These are phyloP conservation scores for Cremastobaeus sp. DNA, from an alignment of 2,888 invertebrate genomes.

Conservation along the genomic window DNA sequence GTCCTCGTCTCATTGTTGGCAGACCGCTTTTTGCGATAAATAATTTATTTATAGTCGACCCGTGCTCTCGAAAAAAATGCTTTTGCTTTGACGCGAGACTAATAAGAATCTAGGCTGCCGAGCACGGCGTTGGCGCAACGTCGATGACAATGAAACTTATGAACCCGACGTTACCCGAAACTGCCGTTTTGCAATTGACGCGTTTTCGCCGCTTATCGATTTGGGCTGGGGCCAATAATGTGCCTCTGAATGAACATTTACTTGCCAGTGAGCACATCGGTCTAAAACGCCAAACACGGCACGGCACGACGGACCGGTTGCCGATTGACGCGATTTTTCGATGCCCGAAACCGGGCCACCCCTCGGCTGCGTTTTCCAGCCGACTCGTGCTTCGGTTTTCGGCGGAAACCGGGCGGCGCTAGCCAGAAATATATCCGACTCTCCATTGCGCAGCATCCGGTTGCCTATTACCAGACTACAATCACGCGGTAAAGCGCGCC, in stretches of 20 bases:
- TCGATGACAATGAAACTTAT: conserved; percentile 51
- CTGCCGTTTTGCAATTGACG: conserved; percentile 46
- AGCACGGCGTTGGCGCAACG: conserved; percentile 37
- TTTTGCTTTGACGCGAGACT: conserved; percentile 60
- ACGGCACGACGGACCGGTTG: no score
- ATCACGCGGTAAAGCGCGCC: conserved; percentile 67
- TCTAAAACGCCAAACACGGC: no score
- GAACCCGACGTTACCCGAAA: conserved; percentile 22
- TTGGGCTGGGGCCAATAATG: conserved; percentile 35
- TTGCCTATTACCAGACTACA: conserved; percentile 77
- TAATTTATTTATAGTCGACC: conserved; percentile 60
- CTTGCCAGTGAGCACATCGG: conserved; percentile 44
- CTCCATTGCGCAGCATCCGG: conserved; percentile 73
- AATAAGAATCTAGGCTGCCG: conserved; percentile 59
- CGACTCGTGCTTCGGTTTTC: conserved; percentile 52
- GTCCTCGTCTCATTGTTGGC: conserved; percentile 61
- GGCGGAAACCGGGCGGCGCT: conserved; percentile 52
- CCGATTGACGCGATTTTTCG: no score
- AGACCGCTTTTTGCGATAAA: conserved; percentile 57
- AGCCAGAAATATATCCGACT: conserved; percentile 68
- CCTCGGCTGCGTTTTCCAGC: conserved; percentile 18
- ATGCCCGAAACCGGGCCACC: conserved; percentile 44
- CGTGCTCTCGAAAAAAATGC: conserved; percentile 53
- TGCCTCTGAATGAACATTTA: conserved; percentile 47
- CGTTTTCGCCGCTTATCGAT: conserved; percentile 44